These are phyloP conservation scores for Regulus satrapa DNA, from an alignment of 2,113 vertebrate species.

Conservation along the genomic window DNA sequence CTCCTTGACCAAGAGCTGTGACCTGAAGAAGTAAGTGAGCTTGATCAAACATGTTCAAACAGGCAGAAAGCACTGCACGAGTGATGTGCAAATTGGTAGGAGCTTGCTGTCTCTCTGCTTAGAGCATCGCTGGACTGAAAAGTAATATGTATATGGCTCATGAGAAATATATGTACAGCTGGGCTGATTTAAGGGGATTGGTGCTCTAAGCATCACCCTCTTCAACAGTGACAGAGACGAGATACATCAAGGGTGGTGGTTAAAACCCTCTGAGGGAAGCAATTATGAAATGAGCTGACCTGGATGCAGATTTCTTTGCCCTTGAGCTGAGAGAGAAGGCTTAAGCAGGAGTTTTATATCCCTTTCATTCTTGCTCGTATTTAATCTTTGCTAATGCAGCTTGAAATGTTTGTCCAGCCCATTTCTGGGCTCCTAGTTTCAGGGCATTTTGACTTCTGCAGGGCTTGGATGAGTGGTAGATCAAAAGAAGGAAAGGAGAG, in stretches of 20 bases:
- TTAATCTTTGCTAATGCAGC: conserved; percentile 32
- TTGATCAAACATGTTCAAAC: background rate
- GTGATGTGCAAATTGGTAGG: background rate
- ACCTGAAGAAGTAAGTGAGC: background rate
- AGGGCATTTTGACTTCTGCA: background rate
- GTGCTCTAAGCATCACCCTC: background rate
- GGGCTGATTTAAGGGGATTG: background rate
- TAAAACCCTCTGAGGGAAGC: background rate
- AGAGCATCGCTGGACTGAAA: background rate
- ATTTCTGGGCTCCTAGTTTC: background rate
- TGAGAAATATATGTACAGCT: background rate
- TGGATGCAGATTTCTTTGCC: conserved; percentile 1
- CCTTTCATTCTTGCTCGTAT: background rate
- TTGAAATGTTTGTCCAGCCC: background rate
- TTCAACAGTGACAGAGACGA: background rate
- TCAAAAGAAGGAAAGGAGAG: background rate
- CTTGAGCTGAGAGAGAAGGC: background rate
- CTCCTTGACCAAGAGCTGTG: background rate
- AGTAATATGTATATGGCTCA: background rate
- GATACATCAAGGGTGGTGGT: background rate
- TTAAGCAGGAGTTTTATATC: background rate
- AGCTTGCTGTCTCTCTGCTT: background rate
- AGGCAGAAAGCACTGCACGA: background rate
- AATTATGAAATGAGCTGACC: conserved; percentile 11
- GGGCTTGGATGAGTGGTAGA: background rate